A percentile compares a stretch with the other conserved stretches of the same genome.
These are phyloP conservation scores for Penaeus japonicus DNA, from an alignment of 1,140 invertebrate species.

Conservation along the genomic window DNA sequence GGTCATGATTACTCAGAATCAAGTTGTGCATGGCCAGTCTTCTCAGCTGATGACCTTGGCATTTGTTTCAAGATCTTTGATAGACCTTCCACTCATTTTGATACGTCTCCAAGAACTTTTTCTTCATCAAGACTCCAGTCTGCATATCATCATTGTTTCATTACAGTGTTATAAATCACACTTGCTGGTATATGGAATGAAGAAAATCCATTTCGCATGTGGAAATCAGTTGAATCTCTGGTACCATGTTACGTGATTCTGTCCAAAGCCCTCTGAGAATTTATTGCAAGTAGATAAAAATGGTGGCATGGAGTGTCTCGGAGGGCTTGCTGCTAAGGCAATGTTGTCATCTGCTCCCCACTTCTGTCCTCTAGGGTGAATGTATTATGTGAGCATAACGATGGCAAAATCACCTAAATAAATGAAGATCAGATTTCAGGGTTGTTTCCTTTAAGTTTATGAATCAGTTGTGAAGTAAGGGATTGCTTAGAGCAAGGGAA, in stretches of 20 bases:
- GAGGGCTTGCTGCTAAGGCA: slow-evolving; percentile 45
- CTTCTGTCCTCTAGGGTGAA: slow-evolving; percentile 48
- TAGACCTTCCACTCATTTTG: neutral
- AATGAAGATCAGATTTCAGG: neutral
- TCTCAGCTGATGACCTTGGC: slow-evolving; percentile 21
- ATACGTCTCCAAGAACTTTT: too few relatives aligned
- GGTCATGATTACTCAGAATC: slow-evolving; percentile 33
- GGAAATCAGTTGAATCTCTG: slow-evolving; percentile 36
- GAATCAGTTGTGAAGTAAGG: too few relatives aligned
- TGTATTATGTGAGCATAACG: slow-evolving; percentile 49
- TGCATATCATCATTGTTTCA: too few relatives aligned
- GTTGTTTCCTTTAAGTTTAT: too few relatives aligned
- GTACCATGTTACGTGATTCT: slow-evolving; percentile 33
- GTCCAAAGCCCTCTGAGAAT: slow-evolving; percentile 36
- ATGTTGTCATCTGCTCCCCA: slow-evolving; percentile 41
- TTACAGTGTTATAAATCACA: too few relatives aligned
- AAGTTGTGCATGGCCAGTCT: slow-evolving; percentile 26
- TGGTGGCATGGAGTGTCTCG: slow-evolving; percentile 34
- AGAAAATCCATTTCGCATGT: too few relatives aligned
- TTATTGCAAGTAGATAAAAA: slow-evolving; percentile 14
- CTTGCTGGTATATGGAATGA: too few relatives aligned
- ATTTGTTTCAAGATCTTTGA: slow-evolving; percentile 7
- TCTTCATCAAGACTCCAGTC: too few relatives aligned
- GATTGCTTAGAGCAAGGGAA: too few relatives aligned
- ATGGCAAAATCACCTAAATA: slow-evolving; percentile 44